phyloP scores from a whole-genome alignment of 2,888 invertebrate species.

The Ischnura elegans region DNA sequence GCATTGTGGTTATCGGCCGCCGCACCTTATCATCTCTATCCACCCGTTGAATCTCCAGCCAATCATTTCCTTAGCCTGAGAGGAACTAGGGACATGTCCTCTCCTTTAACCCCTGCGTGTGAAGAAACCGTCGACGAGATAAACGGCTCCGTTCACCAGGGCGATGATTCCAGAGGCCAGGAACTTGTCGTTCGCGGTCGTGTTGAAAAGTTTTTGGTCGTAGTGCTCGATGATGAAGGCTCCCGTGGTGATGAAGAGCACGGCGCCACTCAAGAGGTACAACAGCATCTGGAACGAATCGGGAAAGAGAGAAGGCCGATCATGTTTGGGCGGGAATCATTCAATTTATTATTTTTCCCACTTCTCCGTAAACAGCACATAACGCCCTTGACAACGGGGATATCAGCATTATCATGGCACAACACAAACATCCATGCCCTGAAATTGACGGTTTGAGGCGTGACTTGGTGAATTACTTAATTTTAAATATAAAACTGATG shows the following conservation, averaged over 20 bases:
- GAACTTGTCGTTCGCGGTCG: background rate
- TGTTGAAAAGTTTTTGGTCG: background rate
- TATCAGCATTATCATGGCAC: no score
- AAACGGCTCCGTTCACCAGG: slow-evolving; percentile 53
- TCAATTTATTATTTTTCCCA: no score
- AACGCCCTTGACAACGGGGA: no score
- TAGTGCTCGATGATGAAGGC: slow-evolving; percentile 67
- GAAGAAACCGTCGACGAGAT: slow-evolving; percentile 47
- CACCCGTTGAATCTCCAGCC: background rate
- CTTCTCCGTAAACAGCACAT: no score
- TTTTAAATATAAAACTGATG: no score
- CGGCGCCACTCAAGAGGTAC: slow-evolving; percentile 27
- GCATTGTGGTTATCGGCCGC: no score
- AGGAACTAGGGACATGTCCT: background rate
- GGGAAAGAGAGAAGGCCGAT: no score
- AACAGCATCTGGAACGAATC: slow-evolving; percentile 64
- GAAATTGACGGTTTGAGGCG: no score
- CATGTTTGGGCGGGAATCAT: no score
- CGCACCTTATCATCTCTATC: background rate
- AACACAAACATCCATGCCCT: no score
- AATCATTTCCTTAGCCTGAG: background rate
- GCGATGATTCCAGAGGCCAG: slow-evolving; percentile 55
- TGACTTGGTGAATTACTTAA: no score
- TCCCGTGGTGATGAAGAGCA: slow-evolving; percentile 66
- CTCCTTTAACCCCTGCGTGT: slow-evolving; percentile 36